Conservation (phyloP, 2,113 vertebrate species). For the Alosa alosa region DNA sequence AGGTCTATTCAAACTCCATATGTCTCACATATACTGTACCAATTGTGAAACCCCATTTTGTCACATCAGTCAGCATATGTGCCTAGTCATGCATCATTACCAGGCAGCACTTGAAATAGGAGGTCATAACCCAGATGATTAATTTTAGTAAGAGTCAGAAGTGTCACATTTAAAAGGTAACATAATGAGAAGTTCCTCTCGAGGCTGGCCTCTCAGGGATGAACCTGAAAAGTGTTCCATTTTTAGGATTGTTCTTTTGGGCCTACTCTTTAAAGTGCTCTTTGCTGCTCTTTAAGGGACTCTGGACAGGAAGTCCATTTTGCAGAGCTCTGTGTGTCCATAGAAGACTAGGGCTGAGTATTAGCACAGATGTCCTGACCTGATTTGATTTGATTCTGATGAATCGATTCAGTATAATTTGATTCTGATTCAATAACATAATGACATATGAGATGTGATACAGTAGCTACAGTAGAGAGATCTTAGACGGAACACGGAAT, state of each 20-base stretch:
- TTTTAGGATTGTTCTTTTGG: not conserved
- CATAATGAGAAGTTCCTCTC: not conserved
- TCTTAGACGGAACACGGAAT: no score
- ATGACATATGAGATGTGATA: no score
- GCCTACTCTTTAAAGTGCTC: not conserved
- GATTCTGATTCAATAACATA: no score
- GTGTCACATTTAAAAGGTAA: not conserved
- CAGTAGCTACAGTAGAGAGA: no score
- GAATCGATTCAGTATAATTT: no score
- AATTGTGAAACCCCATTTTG: not conserved
- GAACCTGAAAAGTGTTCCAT: constrained; percentile 1
- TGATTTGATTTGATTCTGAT: not conserved
- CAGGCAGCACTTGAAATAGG: not conserved
- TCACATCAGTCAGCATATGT: not conserved
- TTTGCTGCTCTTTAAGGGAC: no score
- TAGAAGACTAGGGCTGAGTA: not conserved
- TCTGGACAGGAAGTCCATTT: not conserved
- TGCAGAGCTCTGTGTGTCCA: not conserved
- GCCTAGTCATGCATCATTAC: not conserved
- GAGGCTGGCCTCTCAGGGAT: not conserved
- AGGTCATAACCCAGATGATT: not conserved
- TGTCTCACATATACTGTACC: not conserved
- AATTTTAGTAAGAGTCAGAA: not conserved
- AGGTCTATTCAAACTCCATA: not conserved
- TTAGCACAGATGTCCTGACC: not conserved